A percentile compares a stretch with the other conserved stretches of the same genome.
Evolutionary conservation across 2,113 vertebrate species (phyloP).

Genomic region (Chitala chitala): DNA sequence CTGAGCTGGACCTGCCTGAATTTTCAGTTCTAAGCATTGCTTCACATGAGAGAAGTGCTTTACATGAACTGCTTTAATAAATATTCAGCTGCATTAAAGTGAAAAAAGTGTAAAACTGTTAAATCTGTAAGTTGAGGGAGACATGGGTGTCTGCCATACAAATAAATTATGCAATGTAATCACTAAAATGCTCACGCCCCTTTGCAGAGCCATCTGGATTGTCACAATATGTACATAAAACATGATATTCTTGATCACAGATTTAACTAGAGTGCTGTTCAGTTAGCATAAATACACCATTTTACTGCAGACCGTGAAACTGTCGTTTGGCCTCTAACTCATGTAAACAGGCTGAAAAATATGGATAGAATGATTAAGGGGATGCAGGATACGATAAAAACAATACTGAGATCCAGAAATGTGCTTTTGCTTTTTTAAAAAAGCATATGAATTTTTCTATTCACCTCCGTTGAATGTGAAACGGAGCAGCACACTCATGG

Average conservation of each 20-base stretch:
- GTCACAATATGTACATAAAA: too few relatives aligned
- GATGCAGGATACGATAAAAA: background rate
- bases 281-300: background rate
- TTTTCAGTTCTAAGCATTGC: background rate
- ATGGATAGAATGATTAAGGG: background rate
- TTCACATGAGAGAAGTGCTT: background rate
- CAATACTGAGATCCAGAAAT: background rate
- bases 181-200: background rate
- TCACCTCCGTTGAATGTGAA: too few relatives aligned
- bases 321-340: background rate
- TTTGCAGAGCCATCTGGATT: background rate
- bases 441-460: too few relatives aligned
- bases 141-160: background rate
- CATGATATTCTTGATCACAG: background rate
- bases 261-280: slow-evolving; percentile 5
- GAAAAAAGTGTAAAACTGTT: background rate
- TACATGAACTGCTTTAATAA: slow-evolving; percentile 7
- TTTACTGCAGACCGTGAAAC: background rate
- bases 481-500: too few relatives aligned
- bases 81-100: slow-evolving; percentile 1
- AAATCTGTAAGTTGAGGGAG: background rate
- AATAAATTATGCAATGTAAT: background rate
- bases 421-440: too few relatives aligned
- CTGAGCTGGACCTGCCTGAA: too few relatives aligned
- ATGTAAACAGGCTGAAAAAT: background rate